Percentiles rank a stretch among this genome's conserved stretches.
Conservation (phyloP, 2,888 invertebrate species). For the Campaea margaritaria region DNA sequence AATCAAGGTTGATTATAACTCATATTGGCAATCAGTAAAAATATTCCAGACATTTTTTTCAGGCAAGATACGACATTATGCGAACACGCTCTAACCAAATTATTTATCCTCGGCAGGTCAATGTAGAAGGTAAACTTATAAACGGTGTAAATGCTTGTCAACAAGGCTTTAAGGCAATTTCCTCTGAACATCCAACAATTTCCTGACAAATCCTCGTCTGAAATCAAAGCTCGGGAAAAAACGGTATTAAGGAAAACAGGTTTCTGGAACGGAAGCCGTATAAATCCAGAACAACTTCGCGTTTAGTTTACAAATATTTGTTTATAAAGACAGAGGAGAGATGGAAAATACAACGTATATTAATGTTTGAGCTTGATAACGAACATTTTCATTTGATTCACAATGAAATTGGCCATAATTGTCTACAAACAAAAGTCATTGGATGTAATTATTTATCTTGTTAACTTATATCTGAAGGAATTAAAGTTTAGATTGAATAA, state of each 20-base stretch:
- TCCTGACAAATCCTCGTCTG: slow-evolving; percentile 51
- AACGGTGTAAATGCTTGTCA: slow-evolving; percentile 51
- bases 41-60: too few relatives aligned
- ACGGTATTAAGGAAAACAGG: slow-evolving; percentile 46
- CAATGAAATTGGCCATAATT: too few relatives aligned
- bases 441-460: too few relatives aligned
- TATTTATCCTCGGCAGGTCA: slow-evolving; percentile 10
- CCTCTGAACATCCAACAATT: slow-evolving; percentile 65
- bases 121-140: slow-evolving; percentile 28
- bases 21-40: too few relatives aligned
- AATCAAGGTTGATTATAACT: too few relatives aligned
- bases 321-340: background rate
- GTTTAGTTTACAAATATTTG: slow-evolving; percentile 27
- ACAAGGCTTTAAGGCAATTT: slow-evolving; percentile 63
- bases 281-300: slow-evolving; percentile 29
- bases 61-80: background rate
- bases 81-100: background rate
- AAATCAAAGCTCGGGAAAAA: slow-evolving; percentile 51
- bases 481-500: too few relatives aligned
- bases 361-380: too few relatives aligned
- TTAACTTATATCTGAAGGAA: too few relatives aligned
- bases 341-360: background rate
- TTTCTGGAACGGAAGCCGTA: slow-evolving; percentile 32
- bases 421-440: too few relatives aligned
- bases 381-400: too few relatives aligned